Evolutionary conservation across 23 tunicate species (phyloP), one percentile per base, ranked within the genome.

Genomic region (Pegea sp.): DNA sequence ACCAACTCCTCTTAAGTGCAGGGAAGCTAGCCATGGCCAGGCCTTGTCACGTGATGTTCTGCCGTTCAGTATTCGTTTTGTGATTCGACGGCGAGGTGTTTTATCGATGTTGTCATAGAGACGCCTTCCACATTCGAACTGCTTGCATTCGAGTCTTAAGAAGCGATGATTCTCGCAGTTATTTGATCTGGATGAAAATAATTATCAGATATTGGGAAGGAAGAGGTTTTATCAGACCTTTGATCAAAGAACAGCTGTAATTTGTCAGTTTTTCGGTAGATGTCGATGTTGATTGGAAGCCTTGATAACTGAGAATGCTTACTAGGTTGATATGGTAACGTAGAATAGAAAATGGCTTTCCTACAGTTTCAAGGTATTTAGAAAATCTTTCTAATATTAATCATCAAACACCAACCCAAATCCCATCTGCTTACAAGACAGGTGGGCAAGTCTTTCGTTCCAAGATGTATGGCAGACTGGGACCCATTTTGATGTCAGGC

Each of bases 11-110:
- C 57, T 73, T 0, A 78, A 72, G 3, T 53, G 49, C 0, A 78
- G 52, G 8, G 78, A 70, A 2, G 92, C 76, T 4, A 78, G 26
- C 92, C 92, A 78, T 21, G 92, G 78, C 92, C 92, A 78, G 0
- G 59, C 54, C 22, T 58, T 56, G 27, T 49, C 72, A 29, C 92
- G 63, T 22, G 92, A 69, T 2, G 64, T 70, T 29, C 78, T 64
- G 2, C 92, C 92, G 13, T 74, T 74, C 27, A 78, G 31, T 28
- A 78, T 70, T 21, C 71, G 53, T 34, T 30, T 22, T 11, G 71
- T 22, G 13, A n/a, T n/a, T n/a, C n/a, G n/a, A n/a, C n/a, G n/a
- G n/a, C n/a, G n/a, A n/a, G 53, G 53, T 1, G 28, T 53, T 20
- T 32, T 44, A 34, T 57, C 65, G 26, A 56, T 59, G 48, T 33